These are phyloP conservation scores for Galaxias olidus DNA, from an alignment of 2,797 vertebrate genomes.

Conservation along the genomic window DNA sequence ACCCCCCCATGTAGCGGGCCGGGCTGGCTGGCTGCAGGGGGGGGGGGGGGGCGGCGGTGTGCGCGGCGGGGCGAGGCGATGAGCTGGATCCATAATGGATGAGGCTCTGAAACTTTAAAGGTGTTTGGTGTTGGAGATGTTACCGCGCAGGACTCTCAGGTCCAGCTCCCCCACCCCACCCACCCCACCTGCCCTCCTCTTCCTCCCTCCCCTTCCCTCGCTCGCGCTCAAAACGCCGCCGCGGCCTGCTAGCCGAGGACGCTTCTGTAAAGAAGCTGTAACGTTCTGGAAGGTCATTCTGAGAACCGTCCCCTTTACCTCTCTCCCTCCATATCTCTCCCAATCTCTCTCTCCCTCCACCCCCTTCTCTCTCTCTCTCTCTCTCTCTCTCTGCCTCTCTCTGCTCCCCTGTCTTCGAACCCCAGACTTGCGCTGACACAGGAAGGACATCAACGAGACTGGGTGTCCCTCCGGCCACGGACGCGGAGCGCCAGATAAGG, in stretches of 20 bases:
- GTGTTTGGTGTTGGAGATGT: slow-evolving; percentile 35
- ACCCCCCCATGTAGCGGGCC: no score
- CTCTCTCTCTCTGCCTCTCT: neutral
- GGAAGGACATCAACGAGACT: no score
- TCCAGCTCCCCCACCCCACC: slow-evolving; percentile 14
- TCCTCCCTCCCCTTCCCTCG: slow-evolving; percentile 8
- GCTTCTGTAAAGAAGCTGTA: no score
- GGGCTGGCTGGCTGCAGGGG: no score
- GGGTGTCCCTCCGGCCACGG: no score
- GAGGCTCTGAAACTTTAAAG: slow-evolving; percentile 53
- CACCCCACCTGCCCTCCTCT: slow-evolving; percentile 11
- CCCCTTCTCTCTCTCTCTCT: neutral
- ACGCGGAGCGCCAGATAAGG: no score
- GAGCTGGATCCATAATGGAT: slow-evolving; percentile 54
- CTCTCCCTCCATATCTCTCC: slow-evolving; percentile 13
- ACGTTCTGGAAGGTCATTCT: no score
- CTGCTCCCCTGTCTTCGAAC: slow-evolving; percentile 5
- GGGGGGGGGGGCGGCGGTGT: no score
- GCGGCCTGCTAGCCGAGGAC: no score
- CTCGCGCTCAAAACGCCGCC: neutral
- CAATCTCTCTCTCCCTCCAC: neutral
- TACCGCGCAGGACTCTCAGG: slow-evolving; percentile 23
- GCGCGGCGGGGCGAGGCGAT: slow-evolving; percentile 7
- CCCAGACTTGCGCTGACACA: neutral
- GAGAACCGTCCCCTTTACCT: no score